Evolutionary conservation across 2,797 vertebrate genomes (phyloP).

Genomic region (Lates japonicus): DNA sequence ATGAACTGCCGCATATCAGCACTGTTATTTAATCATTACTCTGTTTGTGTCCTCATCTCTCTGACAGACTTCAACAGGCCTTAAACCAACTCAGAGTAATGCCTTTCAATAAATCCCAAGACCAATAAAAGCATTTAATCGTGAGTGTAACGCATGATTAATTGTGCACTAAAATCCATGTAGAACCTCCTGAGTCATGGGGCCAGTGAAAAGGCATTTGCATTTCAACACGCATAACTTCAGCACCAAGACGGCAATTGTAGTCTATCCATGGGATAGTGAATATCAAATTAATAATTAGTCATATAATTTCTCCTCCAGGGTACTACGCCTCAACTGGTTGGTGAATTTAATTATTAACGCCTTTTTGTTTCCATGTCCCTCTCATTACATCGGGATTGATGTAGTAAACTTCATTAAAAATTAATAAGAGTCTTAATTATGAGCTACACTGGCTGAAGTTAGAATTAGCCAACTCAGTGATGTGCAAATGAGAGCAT

Average conservation of each 20-base stretch:
- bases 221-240: slow-evolving; percentile 93
- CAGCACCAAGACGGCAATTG: slow-evolving; percentile 90
- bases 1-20: slow-evolving; percentile 76
- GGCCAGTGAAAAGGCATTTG: slow-evolving; percentile 89
- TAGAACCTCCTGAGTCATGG: slow-evolving; percentile 93
- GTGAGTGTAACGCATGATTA: slow-evolving; percentile 98
- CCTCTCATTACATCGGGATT: slow-evolving; percentile 99
- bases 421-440: slow-evolving; percentile 99
- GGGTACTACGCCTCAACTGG: slow-evolving; percentile 99
- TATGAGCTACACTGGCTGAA: slow-evolving; percentile 98
- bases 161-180: slow-evolving; percentile 95
- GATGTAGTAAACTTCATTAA: slow-evolving; percentile 99
- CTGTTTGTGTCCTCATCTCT: slow-evolving; percentile 92
- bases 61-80: slow-evolving; percentile 93
- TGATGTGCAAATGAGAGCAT: slow-evolving; percentile 99
- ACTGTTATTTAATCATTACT: slow-evolving; percentile 90
- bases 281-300: slow-evolving; percentile 99
- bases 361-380: slow-evolving; percentile 98
- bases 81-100: slow-evolving; percentile 99
- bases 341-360: slow-evolving; percentile 99
- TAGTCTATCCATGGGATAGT: slow-evolving; percentile 90
- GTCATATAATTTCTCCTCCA: slow-evolving; percentile 99
- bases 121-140: slow-evolving; percentile 97
- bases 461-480: slow-evolving; percentile 99
- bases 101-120: slow-evolving; percentile 96